Percentiles rank a stretch among this genome's conserved stretches.
These are phyloP conservation scores for Apotomis capreana DNA, from an alignment of 2,888 invertebrate species.

Conservation along the genomic window DNA sequence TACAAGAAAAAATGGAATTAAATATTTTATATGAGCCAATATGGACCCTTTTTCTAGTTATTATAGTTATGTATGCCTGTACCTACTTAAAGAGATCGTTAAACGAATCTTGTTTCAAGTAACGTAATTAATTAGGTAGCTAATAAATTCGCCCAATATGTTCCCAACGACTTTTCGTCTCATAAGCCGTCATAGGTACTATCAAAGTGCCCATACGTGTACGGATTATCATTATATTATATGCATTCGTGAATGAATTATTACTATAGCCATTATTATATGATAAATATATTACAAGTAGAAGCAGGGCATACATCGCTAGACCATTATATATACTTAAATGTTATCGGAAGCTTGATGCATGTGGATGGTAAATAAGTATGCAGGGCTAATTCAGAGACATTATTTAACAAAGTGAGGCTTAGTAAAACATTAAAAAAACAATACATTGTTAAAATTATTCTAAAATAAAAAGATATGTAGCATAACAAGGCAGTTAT, in stretches of 20 bases:
- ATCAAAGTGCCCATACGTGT: neutral
- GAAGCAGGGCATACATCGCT: neutral
- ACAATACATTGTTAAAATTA: too few species aligned
- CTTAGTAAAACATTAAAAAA: too few species aligned
- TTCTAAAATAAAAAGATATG: too few species aligned
- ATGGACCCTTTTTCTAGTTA: too few species aligned
- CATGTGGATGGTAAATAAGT: neutral
- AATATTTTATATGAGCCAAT: too few species aligned
- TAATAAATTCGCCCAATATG: conserved; percentile 65
- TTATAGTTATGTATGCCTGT: too few species aligned
- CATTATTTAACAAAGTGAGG: too few species aligned
- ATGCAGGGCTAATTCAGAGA: neutral
- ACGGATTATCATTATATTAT: neutral
- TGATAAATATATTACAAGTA: neutral
- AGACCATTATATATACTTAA: neutral
- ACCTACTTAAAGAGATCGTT: too few species aligned
- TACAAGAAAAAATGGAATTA: too few species aligned
- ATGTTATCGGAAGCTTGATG: neutral
- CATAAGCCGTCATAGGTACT: neutral
- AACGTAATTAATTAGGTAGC: conserved; percentile 28
- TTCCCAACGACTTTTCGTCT: conserved; percentile 50
- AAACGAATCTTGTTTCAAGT: neutral
- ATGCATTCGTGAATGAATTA: neutral
- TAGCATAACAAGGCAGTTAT: too few species aligned
- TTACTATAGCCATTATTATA: neutral